Evolutionary conservation across 2,888 invertebrate species (phyloP).

Genomic region (Ceriagrion tenellum): DNA sequence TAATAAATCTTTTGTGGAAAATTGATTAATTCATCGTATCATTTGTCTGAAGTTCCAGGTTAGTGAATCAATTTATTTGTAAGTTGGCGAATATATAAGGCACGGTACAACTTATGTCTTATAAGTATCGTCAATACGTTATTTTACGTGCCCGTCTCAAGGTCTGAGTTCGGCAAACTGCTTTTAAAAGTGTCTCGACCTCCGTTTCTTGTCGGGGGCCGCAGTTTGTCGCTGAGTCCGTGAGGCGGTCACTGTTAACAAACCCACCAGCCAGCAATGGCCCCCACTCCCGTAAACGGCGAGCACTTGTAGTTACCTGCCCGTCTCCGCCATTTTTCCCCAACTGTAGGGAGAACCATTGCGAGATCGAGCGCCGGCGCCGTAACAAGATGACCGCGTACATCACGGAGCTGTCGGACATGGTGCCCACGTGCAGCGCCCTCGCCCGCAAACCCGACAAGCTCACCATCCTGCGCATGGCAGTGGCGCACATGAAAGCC

Average conservation of each 20-base stretch:
- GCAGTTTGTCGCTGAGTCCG: neutral
- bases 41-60: too few relatives aligned
- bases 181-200: neutral
- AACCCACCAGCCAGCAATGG: neutral
- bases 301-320: conserved; percentile 67
- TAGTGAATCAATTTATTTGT: too few relatives aligned
- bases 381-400: conserved; percentile 99
- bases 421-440: conserved; percentile 99
- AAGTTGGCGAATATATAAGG: too few relatives aligned
- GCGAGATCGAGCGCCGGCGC: conserved; percentile 98
- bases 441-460: conserved; percentile 99
- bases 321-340: conserved; percentile 37
- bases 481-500: conserved; percentile 99
- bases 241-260: neutral
- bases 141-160: neutral
- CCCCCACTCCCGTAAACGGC: neutral
- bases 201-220: neutral
- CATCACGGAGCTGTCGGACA: conserved; percentile 99
- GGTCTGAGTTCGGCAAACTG: neutral
- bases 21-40: too few relatives aligned
- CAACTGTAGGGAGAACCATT: conserved; percentile 96
- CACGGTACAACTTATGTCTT: too few relatives aligned
- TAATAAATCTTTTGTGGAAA: too few relatives aligned
- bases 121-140: too few relatives aligned
- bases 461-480: conserved; percentile 99